Evolutionary conservation across 2,888 invertebrate genomes (phyloP), one percentile per base, ranked within the genome.

Genomic region (Portevinia maculata): DNA sequence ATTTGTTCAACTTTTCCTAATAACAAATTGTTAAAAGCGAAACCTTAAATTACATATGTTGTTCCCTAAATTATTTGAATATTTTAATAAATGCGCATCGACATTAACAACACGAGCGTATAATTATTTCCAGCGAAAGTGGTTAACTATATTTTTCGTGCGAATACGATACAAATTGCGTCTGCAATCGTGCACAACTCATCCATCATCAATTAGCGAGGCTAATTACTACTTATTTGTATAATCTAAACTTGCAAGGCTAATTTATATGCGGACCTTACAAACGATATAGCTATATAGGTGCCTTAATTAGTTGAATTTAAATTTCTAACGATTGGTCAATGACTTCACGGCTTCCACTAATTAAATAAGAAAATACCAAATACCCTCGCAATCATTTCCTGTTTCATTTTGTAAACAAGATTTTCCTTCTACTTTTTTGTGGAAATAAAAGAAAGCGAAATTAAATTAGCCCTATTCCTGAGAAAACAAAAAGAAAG

Each of bases 271-370:
- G 55, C 67, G 41, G 8, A 64, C 17, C 21, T 24, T 44, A n/a
- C 28, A 28, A n/a, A n/a, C 30, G 19, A 39, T 5, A 2, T 17
- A 11, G 30, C 13, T n/a, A n/a, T n/a, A n/a, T n/a, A n/a, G n/a
- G n/a, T n/a, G n/a, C n/a, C n/a, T 52, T 7, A 1, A 30, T 30
- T 30, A 3, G 13, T n/a, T 1, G 24, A n/a, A 15, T 9, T 46
- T 28, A n/a, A 52, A 52, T 73, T 48, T 48, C 15, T 39, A 74
- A 64, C 57, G 32, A 39, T 28, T 30, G 73, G 55, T 57, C 64
- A 48, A 74, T 64, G 73, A 48, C 73, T 74, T 64, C 62, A 50
- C 64, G 55, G 46, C 32, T 46, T 44, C 3, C 13, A 67, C 34
- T 39, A 30, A 70, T 50, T 57, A 39, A 39, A 50, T 3, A 59